Evolutionary conservation across 1,140 invertebrate species (phyloP), one percentile per base, ranked within the genome.

Genomic region (Planococcus citri): DNA sequence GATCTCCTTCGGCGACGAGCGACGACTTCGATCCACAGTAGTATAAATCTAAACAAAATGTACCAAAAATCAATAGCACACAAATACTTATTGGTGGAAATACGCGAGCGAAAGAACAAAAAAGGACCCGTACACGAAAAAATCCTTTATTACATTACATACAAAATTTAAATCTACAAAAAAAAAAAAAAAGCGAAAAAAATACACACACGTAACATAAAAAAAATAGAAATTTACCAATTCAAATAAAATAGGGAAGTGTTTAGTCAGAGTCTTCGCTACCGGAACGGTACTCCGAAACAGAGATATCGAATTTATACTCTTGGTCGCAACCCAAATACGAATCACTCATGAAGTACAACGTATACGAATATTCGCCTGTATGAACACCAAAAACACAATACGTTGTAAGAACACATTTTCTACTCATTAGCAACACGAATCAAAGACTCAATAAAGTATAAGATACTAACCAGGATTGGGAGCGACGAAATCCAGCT

Each of bases 291-390:
- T 86, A 85, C 64, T 89, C 89, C 1, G 83, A 84, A 25, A 95
- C 90, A 73, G 89, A 86, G 24, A 95, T 87, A 0, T 82, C 85
- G 77, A 95, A 91, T 76, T 89, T 89, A 76, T 95, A 95, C 79
- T 97, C 95, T 78, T 97, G 95, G 84, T 99, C 97, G 76, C 94
- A 98, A 14, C 97, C 96, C 74, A 98, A 86, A 77, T 99, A 99
- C 0, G 95, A 91, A 79, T 99, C 97, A 77, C 93, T 97, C 95
- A 99, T 99, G 78, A 95, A 98, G 80, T 97, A 99, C 37, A 99
- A 80, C 0, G 92, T 95, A 78, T 98, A 98, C 17, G 88, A 87
- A 79, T 97, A 89, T 67, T 89, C 85, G 10, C 90, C 89, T 78
- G 73, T 29, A 70, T 71, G 25, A 58, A 72, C 17, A 69, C 61